Evolutionary conservation across 2,797 vertebrate species (phyloP).

Genomic region (Phyllotis vaccarum): DNA sequence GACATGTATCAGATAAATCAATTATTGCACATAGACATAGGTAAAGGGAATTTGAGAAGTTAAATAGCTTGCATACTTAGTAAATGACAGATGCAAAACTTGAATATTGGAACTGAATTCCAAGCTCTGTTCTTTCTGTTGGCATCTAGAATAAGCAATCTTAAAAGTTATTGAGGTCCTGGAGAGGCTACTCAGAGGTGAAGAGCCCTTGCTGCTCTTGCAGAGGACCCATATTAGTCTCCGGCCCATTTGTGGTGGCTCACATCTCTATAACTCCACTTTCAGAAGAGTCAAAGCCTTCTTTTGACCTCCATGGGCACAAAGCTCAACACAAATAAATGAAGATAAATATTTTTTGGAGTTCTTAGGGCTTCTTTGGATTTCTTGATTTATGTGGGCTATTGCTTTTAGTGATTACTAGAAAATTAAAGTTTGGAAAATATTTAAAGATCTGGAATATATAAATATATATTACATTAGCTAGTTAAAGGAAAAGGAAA

Average conservation of each 20-base stretch:
- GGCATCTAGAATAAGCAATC: neutral
- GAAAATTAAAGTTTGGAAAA: constrained; percentile 39
- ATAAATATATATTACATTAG: neutral
- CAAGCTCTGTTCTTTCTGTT: neutral
- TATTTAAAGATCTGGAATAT: neutral
- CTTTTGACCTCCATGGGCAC: neutral
- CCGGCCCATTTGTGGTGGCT: neutral
- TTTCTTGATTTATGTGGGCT: constrained; percentile 39
- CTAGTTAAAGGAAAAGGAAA: constrained; percentile 23
- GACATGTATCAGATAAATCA: neutral
- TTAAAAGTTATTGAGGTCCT: neutral
- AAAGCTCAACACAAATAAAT: neutral
- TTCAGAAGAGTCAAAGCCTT: neutral
- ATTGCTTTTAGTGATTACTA: constrained; percentile 28
- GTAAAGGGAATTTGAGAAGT: neutral
- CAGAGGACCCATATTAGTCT: neutral
- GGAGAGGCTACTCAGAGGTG: neutral
- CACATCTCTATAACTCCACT: neutral
- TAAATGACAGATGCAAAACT: constrained; percentile 11
- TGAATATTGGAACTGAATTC: neutral
- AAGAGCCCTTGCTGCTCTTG: neutral
- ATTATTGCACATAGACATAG: neutral
- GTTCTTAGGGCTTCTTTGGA: neutral
- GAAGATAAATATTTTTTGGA: neutral
- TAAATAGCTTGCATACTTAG: constrained; percentile 11